Evolutionary conservation across 2,113 vertebrate genomes (phyloP).

Genomic region (Melanocharis versteri): DNA sequence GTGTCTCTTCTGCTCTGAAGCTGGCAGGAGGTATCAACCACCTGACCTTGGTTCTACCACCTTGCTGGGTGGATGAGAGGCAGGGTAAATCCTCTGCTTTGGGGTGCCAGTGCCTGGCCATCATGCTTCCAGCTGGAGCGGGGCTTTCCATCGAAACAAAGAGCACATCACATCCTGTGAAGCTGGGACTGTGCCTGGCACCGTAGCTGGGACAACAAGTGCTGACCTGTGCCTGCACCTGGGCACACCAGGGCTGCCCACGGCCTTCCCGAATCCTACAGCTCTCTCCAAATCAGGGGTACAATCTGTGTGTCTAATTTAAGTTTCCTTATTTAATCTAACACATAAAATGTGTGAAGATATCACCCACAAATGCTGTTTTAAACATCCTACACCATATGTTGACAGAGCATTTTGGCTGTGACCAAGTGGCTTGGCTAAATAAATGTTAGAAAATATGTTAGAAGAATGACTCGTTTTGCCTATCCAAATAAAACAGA

Average conservation of each 20-base stretch:
- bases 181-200: not conserved
- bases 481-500: not conserved
- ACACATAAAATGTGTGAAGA: not conserved
- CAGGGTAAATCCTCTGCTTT: not conserved
- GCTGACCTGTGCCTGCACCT: not conserved
- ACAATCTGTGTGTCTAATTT: not conserved
- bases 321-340: not conserved
- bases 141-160: not conserved
- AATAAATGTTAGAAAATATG: not conserved
- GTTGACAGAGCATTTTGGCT: not conserved
- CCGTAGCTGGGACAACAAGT: not conserved
- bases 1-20: not conserved
- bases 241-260: not conserved
- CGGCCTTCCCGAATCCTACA: not conserved
- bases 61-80: not conserved
- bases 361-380: not conserved
- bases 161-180: not conserved
- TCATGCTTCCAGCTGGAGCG: not conserved
- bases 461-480: not conserved
- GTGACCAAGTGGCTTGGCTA: not conserved
- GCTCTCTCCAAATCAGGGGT: not conserved
- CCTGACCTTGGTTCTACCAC: not conserved
- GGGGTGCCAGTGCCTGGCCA: not conserved
- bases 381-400: not conserved
- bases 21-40: not conserved